A percentile compares a stretch with the other conserved stretches of the same genome.
phyloP scores from a whole-genome alignment of 2,797 vertebrate species.

The Dryobates pubescens region DNA sequence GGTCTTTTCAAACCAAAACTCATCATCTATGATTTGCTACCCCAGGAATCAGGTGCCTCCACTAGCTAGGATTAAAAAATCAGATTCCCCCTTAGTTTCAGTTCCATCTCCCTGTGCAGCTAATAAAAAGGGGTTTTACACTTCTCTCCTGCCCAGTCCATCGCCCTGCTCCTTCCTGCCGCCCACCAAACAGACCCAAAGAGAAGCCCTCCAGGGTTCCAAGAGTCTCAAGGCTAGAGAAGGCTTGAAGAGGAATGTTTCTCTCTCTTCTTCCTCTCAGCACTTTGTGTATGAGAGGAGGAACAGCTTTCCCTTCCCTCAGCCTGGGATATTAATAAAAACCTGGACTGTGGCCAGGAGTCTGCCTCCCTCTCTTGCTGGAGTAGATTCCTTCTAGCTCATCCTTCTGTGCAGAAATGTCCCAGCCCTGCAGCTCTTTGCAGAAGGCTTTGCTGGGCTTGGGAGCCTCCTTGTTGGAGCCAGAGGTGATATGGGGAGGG shows the following conservation, averaged over 20 bases:
- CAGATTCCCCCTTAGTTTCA: not conserved
- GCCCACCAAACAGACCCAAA: not conserved
- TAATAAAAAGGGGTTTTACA: not conserved
- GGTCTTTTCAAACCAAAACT: no score
- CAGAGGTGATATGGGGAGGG: not conserved
- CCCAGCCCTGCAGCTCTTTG: not conserved
- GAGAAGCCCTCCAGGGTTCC: not conserved
- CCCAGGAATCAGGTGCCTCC: rapidly evolving
- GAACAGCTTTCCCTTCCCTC: not conserved
- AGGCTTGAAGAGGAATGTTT: not conserved
- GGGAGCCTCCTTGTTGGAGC: not conserved
- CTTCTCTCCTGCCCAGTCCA: not conserved
- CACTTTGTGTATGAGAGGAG: not conserved
- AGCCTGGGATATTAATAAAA: slow-evolving; percentile 28
- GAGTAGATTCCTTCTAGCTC: not conserved
- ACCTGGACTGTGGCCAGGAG: not conserved
- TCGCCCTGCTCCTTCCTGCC: not conserved
- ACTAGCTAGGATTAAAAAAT: not conserved
- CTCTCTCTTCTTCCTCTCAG: not conserved
- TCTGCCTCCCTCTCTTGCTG: not conserved
- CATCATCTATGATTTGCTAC: not conserved
- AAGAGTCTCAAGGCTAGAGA: not conserved
- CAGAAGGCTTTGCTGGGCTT: not conserved
- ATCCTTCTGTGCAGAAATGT: not conserved
- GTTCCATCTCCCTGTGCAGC: not conserved